Evolutionary conservation across 1,140 invertebrate species (phyloP).

Genomic region (Thaumatotibia leucotreta): DNA sequence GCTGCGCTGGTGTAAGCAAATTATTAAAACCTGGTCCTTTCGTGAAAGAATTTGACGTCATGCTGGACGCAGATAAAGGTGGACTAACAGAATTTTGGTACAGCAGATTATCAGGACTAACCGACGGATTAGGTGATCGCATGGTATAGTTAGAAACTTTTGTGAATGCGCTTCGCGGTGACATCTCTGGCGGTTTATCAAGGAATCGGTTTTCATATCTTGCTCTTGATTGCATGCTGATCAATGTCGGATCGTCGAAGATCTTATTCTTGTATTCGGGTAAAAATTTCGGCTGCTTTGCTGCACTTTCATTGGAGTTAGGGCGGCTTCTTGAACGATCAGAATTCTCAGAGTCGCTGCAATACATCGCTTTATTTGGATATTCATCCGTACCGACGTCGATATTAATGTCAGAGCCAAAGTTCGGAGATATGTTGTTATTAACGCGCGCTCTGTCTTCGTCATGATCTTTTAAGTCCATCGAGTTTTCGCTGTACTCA

Average conservation of each 20-base stretch:
- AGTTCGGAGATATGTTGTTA: slow-evolving; percentile 71
- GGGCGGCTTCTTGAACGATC: slow-evolving; percentile 70
- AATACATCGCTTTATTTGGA: slow-evolving; percentile 68
- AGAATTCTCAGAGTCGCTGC: slow-evolving; percentile 73
- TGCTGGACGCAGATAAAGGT: slow-evolving; percentile 76
- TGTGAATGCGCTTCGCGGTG: slow-evolving; percentile 85
- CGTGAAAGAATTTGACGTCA: slow-evolving; percentile 62
- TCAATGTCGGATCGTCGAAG: slow-evolving; percentile 78
- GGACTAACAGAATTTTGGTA: slow-evolving; percentile 88
- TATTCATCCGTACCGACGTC: slow-evolving; percentile 76
- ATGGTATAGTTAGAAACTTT: slow-evolving; percentile 79
- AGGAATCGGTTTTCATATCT: slow-evolving; percentile 65
- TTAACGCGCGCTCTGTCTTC: slow-evolving; percentile 62
- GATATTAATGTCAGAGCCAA: slow-evolving; percentile 71
- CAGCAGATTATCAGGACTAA: slow-evolving; percentile 84
- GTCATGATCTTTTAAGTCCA: slow-evolving; percentile 62
- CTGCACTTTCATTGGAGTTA: slow-evolving; percentile 72
- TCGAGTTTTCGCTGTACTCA: slow-evolving; percentile 61
- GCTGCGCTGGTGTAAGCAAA: slow-evolving; percentile 64
- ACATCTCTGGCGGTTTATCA: slow-evolving; percentile 58
- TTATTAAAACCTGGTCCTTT: slow-evolving; percentile 62
- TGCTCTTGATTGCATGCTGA: slow-evolving; percentile 73
- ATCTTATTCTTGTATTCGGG: slow-evolving; percentile 78
- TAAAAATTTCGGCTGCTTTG: slow-evolving; percentile 61
- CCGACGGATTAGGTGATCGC: slow-evolving; percentile 80